Conservation (phyloP, 1,140 invertebrate species). For the Heliconius melpomene region DNA sequence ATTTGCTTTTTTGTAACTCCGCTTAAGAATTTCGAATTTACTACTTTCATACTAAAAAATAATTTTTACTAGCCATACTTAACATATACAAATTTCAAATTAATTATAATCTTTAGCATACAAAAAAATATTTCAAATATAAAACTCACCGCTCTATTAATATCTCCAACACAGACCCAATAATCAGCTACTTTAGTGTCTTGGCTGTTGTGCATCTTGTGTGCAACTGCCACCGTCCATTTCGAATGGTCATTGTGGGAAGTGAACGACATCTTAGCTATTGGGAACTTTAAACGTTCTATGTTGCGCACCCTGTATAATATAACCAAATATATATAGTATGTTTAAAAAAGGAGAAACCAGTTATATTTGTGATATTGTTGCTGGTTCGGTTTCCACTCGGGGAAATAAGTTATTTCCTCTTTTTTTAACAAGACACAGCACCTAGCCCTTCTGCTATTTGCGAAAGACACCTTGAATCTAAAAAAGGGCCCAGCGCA, state of each 20-base stretch:
- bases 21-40: too few species aligned
- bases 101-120: background rate
- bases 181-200: slow-evolving; percentile 72
- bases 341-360: background rate
- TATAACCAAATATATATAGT: background rate
- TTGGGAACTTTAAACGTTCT: slow-evolving; percentile 81
- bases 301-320: slow-evolving; percentile 85
- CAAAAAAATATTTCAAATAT: background rate
- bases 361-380: too few species aligned
- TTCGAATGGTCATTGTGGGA: slow-evolving; percentile 94
- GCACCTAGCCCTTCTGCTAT: too few species aligned
- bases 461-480: too few species aligned
- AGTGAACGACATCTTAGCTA: slow-evolving; percentile 84
- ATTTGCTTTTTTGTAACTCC: too few species aligned
- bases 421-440: too few species aligned
- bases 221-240: slow-evolving; percentile 88
- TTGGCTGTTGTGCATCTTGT: slow-evolving; percentile 73
- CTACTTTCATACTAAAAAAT: too few species aligned
- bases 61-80: too few species aligned
- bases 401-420: background rate
- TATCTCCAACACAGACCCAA: slow-evolving; percentile 95
- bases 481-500: too few species aligned
- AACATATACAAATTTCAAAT: too few species aligned
- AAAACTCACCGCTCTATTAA: slow-evolving; percentile 91
- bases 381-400: background rate